A percentile compares a stretch with the other conserved stretches of the same genome.
phyloP scores from a whole-genome alignment of 1,140 invertebrate species.

The Aethina tumida region DNA sequence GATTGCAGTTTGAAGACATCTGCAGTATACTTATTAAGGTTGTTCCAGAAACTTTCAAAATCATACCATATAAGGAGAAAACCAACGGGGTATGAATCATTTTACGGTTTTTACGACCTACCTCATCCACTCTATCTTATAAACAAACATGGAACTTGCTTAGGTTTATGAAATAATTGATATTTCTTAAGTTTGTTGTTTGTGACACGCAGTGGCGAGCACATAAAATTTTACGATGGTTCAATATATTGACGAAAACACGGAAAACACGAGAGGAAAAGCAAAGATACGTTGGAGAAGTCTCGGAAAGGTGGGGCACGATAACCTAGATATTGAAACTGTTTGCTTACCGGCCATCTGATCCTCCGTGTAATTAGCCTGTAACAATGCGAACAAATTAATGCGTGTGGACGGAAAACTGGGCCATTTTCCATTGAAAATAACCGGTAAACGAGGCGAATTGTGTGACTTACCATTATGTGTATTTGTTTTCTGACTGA shows the following conservation, averaged over 20 bases:
- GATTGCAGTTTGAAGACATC: slow-evolving; percentile 13
- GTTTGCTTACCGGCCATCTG: slow-evolving; percentile 75
- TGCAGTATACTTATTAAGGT: slow-evolving; percentile 6
- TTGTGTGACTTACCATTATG: not conserved
- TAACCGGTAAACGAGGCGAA: not conserved
- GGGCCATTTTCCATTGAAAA: too few species aligned
- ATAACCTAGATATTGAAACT: slow-evolving; percentile 33
- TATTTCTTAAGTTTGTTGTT: too few species aligned
- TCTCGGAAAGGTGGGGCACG: slow-evolving; percentile 32
- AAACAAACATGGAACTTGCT: not conserved
- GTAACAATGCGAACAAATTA: too few species aligned
- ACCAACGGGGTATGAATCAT: slow-evolving; percentile 25
- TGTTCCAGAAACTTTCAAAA: slow-evolving; percentile 26
- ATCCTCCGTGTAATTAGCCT: slow-evolving; percentile 83
- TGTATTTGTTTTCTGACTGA: slow-evolving; percentile 2
- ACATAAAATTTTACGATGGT: too few species aligned
- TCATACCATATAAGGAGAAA: slow-evolving; percentile 33
- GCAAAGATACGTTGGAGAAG: slow-evolving; percentile 6
- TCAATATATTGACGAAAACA: not conserved
- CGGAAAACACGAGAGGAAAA: not conserved
- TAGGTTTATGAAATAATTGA: too few species aligned
- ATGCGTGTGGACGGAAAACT: too few species aligned
- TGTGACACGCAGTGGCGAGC: too few species aligned
- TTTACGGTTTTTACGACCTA: slow-evolving; percentile 12
- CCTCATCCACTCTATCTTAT: slow-evolving; percentile 13